Conservation (phyloP, 2,797 vertebrate genomes). For the Varecia variegata region DNA sequence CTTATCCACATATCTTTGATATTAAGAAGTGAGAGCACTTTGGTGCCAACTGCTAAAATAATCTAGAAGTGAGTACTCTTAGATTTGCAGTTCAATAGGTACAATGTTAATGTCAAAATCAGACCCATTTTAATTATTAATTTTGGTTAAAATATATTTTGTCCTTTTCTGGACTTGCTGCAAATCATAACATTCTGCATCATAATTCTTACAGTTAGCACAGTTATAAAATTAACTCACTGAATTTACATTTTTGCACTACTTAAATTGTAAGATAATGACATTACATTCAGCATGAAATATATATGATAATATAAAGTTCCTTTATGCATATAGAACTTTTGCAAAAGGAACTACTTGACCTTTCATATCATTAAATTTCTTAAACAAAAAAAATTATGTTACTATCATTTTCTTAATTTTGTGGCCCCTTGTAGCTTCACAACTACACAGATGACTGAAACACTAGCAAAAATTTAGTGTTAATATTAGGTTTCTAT, state of each 20-base stretch:
- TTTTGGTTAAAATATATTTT: background rate
- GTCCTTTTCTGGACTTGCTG: background rate
- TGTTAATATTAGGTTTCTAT: conserved; percentile 65
- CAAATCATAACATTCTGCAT: background rate
- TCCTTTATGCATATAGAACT: background rate
- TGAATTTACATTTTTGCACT: conserved; percentile 16
- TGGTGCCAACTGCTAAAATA: background rate
- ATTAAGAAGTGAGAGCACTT: background rate
- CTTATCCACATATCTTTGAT: background rate
- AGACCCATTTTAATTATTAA: background rate
- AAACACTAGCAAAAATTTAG: conserved; percentile 65
- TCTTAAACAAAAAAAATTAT: conserved; percentile 63
- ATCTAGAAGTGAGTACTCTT: background rate
- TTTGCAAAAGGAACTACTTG: conserved; percentile 74
- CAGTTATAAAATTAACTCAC: background rate
- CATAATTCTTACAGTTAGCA: background rate
- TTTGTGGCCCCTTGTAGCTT: conserved; percentile 64
- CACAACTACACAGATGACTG: conserved; percentile 15
- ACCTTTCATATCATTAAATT: conserved; percentile 73
- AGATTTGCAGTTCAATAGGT: background rate
- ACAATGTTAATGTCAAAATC: background rate
- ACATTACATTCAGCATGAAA: conserved; percentile 25
- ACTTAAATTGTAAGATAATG: conserved; percentile 63
- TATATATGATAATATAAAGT: background rate
- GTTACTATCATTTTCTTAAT: conserved; percentile 45